These are phyloP conservation scores for Zapus hudsonius DNA, from an alignment of 2,113 vertebrate genomes.

Conservation along the genomic window DNA sequence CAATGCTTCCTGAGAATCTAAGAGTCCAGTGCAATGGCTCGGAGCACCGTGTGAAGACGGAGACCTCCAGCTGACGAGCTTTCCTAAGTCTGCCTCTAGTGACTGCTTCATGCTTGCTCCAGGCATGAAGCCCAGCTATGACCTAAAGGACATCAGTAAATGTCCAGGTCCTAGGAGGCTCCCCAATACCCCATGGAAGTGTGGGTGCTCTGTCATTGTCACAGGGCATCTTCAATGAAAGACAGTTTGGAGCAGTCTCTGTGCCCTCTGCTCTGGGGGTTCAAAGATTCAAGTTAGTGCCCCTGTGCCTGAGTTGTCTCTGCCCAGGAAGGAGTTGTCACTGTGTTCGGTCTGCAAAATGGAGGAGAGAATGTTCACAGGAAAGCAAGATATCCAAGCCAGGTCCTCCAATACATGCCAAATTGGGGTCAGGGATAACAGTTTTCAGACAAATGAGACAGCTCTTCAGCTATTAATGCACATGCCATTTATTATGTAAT, in stretches of 20 bases:
- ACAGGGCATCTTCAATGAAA: not conserved
- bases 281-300: not conserved
- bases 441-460: not conserved
- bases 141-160: not conserved
- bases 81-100: not conserved
- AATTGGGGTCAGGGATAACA: no score
- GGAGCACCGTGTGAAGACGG: not conserved
- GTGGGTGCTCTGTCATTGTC: not conserved
- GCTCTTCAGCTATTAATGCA: not conserved
- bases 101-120: not conserved
- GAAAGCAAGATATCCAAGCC: not conserved
- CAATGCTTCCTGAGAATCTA: not conserved
- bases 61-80: not conserved
- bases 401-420: not conserved
- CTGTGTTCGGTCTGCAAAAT: not conserved
- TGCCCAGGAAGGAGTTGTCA: not conserved
- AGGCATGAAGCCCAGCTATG: not conserved
- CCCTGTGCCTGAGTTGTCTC: not conserved
- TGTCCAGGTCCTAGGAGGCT: not conserved
- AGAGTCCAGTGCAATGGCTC: no score
- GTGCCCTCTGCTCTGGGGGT: not conserved
- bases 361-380: not conserved
- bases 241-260: not conserved
- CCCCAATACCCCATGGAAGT: not conserved
- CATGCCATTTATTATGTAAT: not conserved